Evolutionary conservation across 1,140 invertebrate species (phyloP).

Genomic region (Atopsyche davidsoni): DNA sequence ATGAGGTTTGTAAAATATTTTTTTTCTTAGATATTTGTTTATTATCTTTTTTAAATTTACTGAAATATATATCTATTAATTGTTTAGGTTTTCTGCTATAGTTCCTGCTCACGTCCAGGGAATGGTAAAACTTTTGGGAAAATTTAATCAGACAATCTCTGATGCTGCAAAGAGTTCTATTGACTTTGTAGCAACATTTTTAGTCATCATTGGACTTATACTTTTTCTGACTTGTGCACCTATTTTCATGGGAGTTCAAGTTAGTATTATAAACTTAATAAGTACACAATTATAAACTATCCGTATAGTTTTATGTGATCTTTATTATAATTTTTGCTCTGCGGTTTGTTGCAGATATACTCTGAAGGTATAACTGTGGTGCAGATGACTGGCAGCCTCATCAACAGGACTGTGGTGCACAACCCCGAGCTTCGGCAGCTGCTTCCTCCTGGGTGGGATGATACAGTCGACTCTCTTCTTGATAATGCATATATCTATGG

Average conservation of each 20-base stretch:
- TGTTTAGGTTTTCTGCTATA: conserved; percentile 46
- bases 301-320: too few relatives aligned
- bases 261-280: conserved; percentile 29
- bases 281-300: too few relatives aligned
- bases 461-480: conserved; percentile 77
- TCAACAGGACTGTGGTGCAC: conserved; percentile 84
- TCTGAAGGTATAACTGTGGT: conserved; percentile 91
- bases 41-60: conserved; percentile 1
- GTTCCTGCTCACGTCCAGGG: conserved; percentile 51
- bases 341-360: conserved; percentile 71
- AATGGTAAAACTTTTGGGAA: conserved; percentile 45
- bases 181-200: conserved; percentile 51
- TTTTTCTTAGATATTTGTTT: background rate
- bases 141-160: conserved; percentile 43
- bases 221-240: conserved; percentile 49
- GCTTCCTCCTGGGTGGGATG: conserved; percentile 68
- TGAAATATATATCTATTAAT: conserved; percentile 3
- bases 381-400: conserved; percentile 78
- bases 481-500: conserved; percentile 91
- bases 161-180: conserved; percentile 49
- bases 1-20: conserved; percentile 34
- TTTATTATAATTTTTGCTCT: background rate
- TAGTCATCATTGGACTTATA: conserved; percentile 54
- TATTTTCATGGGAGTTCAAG: conserved; percentile 53
- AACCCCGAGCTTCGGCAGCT: conserved; percentile 77